Evolutionary conservation across 2,888 invertebrate species (phyloP), one percentile per base, ranked within the genome.

Genomic region (Blastobasis lacticolella): DNA sequence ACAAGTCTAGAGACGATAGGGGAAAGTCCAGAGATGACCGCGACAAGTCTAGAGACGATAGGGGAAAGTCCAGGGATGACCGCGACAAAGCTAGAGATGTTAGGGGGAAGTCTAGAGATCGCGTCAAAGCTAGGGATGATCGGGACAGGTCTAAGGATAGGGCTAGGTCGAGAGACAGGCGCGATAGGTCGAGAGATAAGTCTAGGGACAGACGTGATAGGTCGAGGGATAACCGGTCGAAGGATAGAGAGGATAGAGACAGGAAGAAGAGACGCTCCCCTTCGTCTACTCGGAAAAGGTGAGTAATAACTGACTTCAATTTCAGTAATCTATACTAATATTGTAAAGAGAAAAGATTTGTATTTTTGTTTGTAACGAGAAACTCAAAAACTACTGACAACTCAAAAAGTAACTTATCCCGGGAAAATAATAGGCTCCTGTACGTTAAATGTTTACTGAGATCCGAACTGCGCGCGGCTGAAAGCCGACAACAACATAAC

Each of bases 211-310:
- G 45, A 44, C 54, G 56, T n/a, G 61, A 62, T 56, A 54, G 58
- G 60, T 53, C 49, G 59, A 38, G 57, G 9, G 42, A 42, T 1
- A 42, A 66, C 38, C 10, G 9, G 42, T 7, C 42, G 42, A 42
- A 42, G 9, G 47, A 47, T 10, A 47, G 38, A 47, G 44, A 44
- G 0, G 61, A 66, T 51, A 61, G 61, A 38, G 64, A 65, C 36
- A 66, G 61, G 50, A 72, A 60, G 57, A 68, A 57, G 60, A 67
- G 72, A 49, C 71, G 69, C 45, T 78, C 76, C 10, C 73, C 73
- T 40, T 78, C 84, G 0, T 59, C 64, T 6, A 64, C 69, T 45
- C 73, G 63, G 45, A 58, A 65, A 1, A 67, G 73, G 71, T 67
- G 8, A 53, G 59, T 47, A 10, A 7, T 2, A 23, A 23, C 23